Conservation (phyloP, 2,113 vertebrate species). For the Odontophorus gujanensis region DNA sequence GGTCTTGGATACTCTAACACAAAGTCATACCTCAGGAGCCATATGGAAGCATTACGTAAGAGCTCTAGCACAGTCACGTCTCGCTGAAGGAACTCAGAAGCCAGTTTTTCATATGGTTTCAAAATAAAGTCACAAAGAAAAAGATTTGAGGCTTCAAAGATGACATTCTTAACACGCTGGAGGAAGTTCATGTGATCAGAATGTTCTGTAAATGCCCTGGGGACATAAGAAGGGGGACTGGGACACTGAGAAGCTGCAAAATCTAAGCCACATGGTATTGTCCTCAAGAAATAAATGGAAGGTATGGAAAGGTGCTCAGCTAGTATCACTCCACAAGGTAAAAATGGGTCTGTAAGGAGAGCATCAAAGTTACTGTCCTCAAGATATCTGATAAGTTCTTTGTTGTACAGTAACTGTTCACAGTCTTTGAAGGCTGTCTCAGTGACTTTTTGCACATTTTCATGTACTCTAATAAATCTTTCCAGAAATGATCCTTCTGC, state of each 20-base stretch:
- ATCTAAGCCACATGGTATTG: conserved; percentile 81
- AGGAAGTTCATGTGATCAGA: conserved; percentile 80
- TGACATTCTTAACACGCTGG: conserved; percentile 79
- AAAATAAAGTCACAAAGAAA: conserved; percentile 74
- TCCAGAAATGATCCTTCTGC: conserved; percentile 54
- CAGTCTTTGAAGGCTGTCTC: not conserved
- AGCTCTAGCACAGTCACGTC: conserved; percentile 75
- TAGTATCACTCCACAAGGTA: conserved; percentile 84
- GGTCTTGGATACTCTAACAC: conserved; percentile 79
- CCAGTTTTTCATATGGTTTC: conserved; percentile 63
- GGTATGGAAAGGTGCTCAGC: conserved; percentile 81
- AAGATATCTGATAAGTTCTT: conserved; percentile 76
- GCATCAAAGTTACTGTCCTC: conserved; percentile 69
- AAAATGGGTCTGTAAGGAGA: conserved; percentile 84
- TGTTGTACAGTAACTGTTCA: conserved; percentile 75
- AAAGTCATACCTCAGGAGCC: conserved; percentile 86
- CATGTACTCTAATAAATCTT: conserved; percentile 16
- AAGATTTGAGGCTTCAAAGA: conserved; percentile 41
- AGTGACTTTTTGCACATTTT: not conserved
- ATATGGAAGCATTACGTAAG: conserved; percentile 79
- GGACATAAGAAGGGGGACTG: conserved; percentile 79
- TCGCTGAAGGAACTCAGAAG: conserved; percentile 71
- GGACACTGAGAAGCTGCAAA: conserved; percentile 78
- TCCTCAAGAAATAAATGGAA: conserved; percentile 74
- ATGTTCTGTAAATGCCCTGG: conserved; percentile 14